A percentile compares a stretch with the other conserved stretches of the same genome.
phyloP scores from a whole-genome alignment of 2,797 vertebrate genomes.

The Enteromius paludinosus region DNA sequence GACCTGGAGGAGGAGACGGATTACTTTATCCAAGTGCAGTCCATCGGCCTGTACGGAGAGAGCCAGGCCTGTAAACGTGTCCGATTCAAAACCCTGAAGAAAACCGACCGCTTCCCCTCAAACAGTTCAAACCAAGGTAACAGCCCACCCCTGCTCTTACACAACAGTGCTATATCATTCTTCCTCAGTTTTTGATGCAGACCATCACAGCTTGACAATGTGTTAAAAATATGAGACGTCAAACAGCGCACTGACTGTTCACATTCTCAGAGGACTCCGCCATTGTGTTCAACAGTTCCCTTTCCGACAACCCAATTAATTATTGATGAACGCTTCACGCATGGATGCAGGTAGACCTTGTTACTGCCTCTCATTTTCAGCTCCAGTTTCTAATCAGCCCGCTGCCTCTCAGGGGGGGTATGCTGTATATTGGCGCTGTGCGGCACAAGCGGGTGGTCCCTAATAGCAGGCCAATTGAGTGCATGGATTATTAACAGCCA shows the following conservation, averaged over 20 bases:
- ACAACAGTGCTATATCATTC: neutral
- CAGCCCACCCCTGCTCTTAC: neutral
- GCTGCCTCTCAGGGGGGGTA: slow-evolving; percentile 1
- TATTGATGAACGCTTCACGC: slow-evolving; percentile 43
- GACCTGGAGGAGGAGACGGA: slow-evolving; percentile 94
- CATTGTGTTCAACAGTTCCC: slow-evolving; percentile 11
- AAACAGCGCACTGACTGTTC: neutral
- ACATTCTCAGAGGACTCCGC: neutral
- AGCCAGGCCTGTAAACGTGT: slow-evolving; percentile 92
- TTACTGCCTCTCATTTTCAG: slow-evolving; percentile 23
- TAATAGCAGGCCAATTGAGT: neutral
- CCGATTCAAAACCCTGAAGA: slow-evolving; percentile 94
- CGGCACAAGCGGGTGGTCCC: neutral
- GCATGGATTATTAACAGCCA: slow-evolving; percentile 13
- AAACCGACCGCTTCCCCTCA: slow-evolving; percentile 89
- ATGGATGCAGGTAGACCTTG: slow-evolving; percentile 31
- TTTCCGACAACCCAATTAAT: slow-evolving; percentile 27
- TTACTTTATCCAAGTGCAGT: slow-evolving; percentile 96
- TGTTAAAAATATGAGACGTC: neutral
- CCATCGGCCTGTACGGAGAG: slow-evolving; percentile 92
- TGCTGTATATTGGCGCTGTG: neutral
- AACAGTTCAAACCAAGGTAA: slow-evolving; percentile 97
- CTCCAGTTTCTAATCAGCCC: slow-evolving; percentile 40
- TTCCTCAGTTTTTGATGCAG: neutral
- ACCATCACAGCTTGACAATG: neutral